Evolutionary conservation across 2,888 invertebrate genomes (phyloP).

Genomic region (Agrotis clavis): DNA sequence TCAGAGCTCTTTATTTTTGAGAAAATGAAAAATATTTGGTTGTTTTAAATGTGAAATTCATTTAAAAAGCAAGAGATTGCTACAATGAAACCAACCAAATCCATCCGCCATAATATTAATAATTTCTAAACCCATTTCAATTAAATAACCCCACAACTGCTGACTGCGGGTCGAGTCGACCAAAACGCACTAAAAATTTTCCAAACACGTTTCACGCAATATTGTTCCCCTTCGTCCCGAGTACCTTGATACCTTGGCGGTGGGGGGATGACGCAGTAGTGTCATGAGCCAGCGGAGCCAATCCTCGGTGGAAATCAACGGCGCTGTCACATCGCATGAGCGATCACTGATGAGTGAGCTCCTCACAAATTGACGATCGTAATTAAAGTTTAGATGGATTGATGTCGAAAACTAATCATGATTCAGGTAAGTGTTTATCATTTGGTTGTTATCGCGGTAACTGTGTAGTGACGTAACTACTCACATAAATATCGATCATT

Average conservation of each 20-base stretch:
- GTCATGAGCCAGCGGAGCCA: slow-evolving; percentile 54
- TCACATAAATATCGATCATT: too few relatives aligned
- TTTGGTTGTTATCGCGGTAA: background rate
- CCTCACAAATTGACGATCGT: slow-evolving; percentile 55
- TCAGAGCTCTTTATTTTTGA: background rate
- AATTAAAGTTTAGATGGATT: slow-evolving; percentile 68
- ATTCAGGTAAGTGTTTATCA: slow-evolving; percentile 28
- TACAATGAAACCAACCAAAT: background rate
- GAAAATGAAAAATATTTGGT: background rate
- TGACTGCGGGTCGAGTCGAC: slow-evolving; percentile 29
- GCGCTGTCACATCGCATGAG: slow-evolving; percentile 65
- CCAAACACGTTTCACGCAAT: slow-evolving; percentile 54
- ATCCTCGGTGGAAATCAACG: slow-evolving; percentile 67
- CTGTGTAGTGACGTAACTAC: background rate
- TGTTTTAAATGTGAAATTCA: background rate
- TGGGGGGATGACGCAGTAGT: slow-evolving; percentile 49
- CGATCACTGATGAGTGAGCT: slow-evolving; percentile 58
- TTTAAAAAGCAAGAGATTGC: slow-evolving; percentile 1
- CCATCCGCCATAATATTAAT: background rate
- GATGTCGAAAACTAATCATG: slow-evolving; percentile 62
- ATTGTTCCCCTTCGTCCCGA: slow-evolving; percentile 56
- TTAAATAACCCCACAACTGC: slow-evolving; percentile 37
- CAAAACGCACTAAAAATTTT: slow-evolving; percentile 34
- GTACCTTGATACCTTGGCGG: slow-evolving; percentile 33
- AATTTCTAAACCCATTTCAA: slow-evolving; percentile 43